Conservation (phyloP, 92 coral and sea anemone species). For the Phymanthus crucifer region DNA sequence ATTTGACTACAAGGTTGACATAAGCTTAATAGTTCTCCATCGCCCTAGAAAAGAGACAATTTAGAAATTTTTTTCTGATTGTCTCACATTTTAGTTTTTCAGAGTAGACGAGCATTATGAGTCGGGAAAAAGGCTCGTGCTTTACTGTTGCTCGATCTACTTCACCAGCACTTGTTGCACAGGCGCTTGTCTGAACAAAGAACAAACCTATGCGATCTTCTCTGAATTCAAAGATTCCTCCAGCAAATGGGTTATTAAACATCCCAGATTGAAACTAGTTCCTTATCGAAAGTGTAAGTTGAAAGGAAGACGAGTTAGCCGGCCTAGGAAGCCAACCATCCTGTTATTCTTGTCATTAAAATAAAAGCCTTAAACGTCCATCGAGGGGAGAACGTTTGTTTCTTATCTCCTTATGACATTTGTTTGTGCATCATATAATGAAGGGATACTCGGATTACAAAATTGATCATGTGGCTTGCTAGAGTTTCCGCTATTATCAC, state of each 20-base stretch:
- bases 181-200: slow-evolving; percentile 17
- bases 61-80: neutral
- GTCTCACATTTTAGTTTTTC: neutral
- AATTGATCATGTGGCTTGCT: slow-evolving; percentile 82
- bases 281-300: slow-evolving; percentile 31
- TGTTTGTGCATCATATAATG: slow-evolving; percentile 77
- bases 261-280: slow-evolving; percentile 11
- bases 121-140: neutral
- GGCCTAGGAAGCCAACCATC: slow-evolving; percentile 22
- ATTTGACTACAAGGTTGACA: slow-evolving; percentile 21
- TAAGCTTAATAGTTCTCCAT: slow-evolving; percentile 6
- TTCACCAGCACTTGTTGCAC: neutral
- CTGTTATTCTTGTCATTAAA: slow-evolving; percentile 30
- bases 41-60: neutral
- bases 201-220: neutral
- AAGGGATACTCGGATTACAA: slow-evolving; percentile 95
- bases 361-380: slow-evolving; percentile 34
- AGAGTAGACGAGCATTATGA: neutral
- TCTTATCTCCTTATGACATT: slow-evolving; percentile 82
- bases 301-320: slow-evolving; percentile 27
- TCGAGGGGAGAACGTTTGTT: slow-evolving; percentile 31
- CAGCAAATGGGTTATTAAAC: slow-evolving; percentile 14
- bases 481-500: slow-evolving; percentile 94
- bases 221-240: slow-evolving; percentile 6
- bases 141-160: neutral